Percentiles rank a stretch among this genome's conserved stretches.
phyloP scores from a whole-genome alignment of 2,797 vertebrate genomes.

The Phataginus tricuspis region DNA sequence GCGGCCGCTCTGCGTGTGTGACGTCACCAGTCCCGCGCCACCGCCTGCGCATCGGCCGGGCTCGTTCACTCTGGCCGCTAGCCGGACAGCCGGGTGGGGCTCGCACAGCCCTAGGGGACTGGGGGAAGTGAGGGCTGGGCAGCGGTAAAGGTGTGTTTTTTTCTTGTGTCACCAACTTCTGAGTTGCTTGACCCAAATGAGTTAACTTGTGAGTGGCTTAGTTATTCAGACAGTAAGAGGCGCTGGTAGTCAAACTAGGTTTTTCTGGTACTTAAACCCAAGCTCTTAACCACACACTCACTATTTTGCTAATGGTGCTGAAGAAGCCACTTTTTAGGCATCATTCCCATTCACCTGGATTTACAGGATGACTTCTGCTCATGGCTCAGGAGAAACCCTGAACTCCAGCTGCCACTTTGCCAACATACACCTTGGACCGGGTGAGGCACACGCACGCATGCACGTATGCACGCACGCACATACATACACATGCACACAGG shows the following conservation, averaged over 20 bases:
- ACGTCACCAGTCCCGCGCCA: accelerated
- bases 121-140: background rate
- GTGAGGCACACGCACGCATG: background rate
- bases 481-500: no score
- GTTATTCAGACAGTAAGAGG: background rate
- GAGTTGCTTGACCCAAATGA: no score
- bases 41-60: background rate
- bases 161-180: no score
- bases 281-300: background rate
- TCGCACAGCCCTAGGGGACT: background rate
- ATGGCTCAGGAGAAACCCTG: no score
- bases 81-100: background rate
- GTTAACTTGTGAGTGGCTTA: background rate
- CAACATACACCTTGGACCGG: background rate
- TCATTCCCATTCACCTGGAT: background rate
- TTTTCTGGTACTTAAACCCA: background rate
- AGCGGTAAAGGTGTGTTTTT: background rate
- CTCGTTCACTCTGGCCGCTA: background rate
- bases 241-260: background rate
- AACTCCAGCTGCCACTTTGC: background rate
- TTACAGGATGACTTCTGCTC: background rate
- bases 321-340: background rate
- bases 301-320: background rate
- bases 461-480: no score
- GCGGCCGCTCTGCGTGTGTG: background rate